A percentile compares a stretch with the other conserved stretches of the same genome.
phyloP scores from a whole-genome alignment of 2,113 vertebrate genomes.

The Heliornis fulica region DNA sequence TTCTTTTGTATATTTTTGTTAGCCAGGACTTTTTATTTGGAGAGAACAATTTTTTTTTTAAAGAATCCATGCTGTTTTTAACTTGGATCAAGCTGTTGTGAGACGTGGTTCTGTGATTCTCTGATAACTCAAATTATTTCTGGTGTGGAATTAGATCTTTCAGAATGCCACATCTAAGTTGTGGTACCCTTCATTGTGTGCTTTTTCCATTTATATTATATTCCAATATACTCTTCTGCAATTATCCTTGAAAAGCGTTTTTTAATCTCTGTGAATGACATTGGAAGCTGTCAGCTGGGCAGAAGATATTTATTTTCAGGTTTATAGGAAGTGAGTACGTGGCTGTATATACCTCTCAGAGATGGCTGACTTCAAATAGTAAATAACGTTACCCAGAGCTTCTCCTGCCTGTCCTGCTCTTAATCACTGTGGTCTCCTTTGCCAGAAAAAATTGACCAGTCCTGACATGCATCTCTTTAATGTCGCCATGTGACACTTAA shows the following conservation, averaged over 20 bases:
- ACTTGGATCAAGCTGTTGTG: not conserved
- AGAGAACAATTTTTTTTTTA: not conserved
- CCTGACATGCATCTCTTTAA: not conserved
- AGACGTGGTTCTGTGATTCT: no score
- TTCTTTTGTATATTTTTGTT: not conserved
- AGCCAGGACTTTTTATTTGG: not conserved
- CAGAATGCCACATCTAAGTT: no score
- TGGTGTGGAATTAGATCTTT: not conserved
- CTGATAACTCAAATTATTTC: not conserved
- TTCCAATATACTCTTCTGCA: not conserved
- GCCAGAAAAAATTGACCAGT: not conserved
- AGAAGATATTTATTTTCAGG: not conserved
- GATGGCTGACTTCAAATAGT: not conserved
- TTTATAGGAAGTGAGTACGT: not conserved
- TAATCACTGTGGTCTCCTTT: not conserved
- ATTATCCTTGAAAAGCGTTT: not conserved
- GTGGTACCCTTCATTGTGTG: not conserved
- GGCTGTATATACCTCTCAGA: not conserved
- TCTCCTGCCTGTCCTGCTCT: not conserved
- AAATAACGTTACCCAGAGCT: not conserved
- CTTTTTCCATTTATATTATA: not conserved
- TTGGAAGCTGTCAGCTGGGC: not conserved
- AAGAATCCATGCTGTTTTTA: not conserved
- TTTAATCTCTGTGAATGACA: not conserved
- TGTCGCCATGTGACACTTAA: not conserved